Base-by-base conservation (phyloP, 2,797 vertebrate genomes). In the Anabacerthia variegaticeps region DNA sequence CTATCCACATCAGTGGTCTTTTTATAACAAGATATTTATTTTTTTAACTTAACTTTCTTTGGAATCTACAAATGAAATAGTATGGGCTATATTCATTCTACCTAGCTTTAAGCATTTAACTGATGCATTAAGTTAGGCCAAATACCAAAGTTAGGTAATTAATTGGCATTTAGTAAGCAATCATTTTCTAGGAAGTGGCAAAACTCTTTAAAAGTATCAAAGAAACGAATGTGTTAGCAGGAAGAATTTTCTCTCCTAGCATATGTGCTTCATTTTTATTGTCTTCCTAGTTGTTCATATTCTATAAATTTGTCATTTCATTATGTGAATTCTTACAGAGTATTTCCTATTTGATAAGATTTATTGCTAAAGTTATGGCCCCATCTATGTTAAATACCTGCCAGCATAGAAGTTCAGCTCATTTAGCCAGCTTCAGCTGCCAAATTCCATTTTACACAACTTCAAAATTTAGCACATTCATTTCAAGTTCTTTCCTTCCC, bases 341-440 rank as follows among this genome's bases (percentile, higher is more conserved):
- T 49, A 10, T 39, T 73, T 86, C 41, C 51, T 75, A 12, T 88
- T 43, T 81, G 68, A 43, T 76, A 80, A 82, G 65, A 95, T 82
- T 75, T 87, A 52, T 91, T 86, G 61, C 65, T 87, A 41, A 69
- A 72, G 21, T 59, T 67, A 27, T 23, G 27, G 19, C 18, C 28
- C 28, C 61, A 79, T 73, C 24, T 83, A 61, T 77, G 58, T 92
- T 96, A 94, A 94, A 94, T 59, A 86, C 71, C 52, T 95, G 56
- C 56, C 52, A 94, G 43, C 46, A 39, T 11, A 76, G 69, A 77
- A 56, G 71, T 18, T 89, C 74, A 96, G 84, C 54, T 89, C 86
- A 23, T 81, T 93, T 92, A 95, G 43, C 59, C 82, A 52, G 88
- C 73, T 76, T 94, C 86, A 94, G 52, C 63, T 78, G 46, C 73